Base-by-base conservation (phyloP, 2,113 vertebrate genomes). In the Heloderma charlesbogerti region DNA sequence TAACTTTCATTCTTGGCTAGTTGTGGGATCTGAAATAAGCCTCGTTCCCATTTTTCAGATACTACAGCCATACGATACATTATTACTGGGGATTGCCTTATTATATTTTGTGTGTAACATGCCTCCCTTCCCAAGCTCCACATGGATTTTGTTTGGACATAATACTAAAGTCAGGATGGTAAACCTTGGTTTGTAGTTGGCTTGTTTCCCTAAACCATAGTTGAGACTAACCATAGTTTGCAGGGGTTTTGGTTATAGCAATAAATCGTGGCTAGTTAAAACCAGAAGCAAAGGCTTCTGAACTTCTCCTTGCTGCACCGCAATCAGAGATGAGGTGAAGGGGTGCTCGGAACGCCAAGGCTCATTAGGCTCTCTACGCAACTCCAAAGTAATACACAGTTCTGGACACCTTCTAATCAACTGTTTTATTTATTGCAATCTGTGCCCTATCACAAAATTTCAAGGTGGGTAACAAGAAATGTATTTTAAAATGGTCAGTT, bases 1-100 rank as follows among this genome's bases (percentile, higher is more conserved):
- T 86, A 94, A 95, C 92, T 89, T 92, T 93, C 88, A 94, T 87
- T 93, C 91, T 93, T 48, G 31, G 40, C 48, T 48, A 43, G 37
- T 34, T 88, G 27, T 51, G 29, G 40, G 27, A 67, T 66, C 43
- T 88, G 10, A 16, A 80, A 37, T 82, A 80, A 45, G 29, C 57
- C 22, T 71, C 81, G 43, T 79, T 80, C 20, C 34, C 20, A 12
- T 13, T 31, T 80, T 79, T 48, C 20, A 75, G 29, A n/a, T 22
- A 31, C 9, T 57, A 72, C 2, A 43, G 75, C 37, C 29, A 22
- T 25, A 45, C 27, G 10, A 60, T 45, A 20, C 29, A 43, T 12
- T 83, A 84, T 40, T 48, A 43, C 29, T 63, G 37, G 51, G 43
- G 3, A 20, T 34, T 15, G 5, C 13, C 29, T 40, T 71, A n/a